phyloP scores from a whole-genome alignment of 2,797 vertebrate species.

The Paratrypauchen microcephalus region DNA sequence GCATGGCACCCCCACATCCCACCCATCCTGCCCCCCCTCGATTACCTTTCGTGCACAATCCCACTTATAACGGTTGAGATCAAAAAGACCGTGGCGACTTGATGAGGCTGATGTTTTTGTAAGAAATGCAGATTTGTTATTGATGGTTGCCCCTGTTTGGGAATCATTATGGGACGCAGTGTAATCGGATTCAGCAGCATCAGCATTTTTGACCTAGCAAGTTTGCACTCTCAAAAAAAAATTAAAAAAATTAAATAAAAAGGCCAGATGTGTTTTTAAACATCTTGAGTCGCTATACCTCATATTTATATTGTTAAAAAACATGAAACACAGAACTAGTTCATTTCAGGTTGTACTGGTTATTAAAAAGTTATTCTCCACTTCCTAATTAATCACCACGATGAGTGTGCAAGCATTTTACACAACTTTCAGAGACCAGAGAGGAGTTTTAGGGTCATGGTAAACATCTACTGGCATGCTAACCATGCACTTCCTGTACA shows the following conservation, averaged over 20 bases:
- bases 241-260: too few species aligned
- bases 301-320: too few species aligned
- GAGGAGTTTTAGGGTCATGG: too few species aligned
- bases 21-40: conserved; percentile 24
- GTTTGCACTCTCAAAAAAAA: not conserved
- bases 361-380: too few species aligned
- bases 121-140: conserved; percentile 80
- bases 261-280: conserved; percentile 14
- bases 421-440: too few species aligned
- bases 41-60: conserved; percentile 64
- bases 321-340: too few species aligned
- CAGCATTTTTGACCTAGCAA: conserved; percentile 60
- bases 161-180: conserved; percentile 74
- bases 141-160: conserved; percentile 74
- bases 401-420: too few species aligned
- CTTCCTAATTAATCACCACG: too few species aligned
- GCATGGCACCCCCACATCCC: conserved; percentile 40
- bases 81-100: conserved; percentile 75
- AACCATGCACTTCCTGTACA: too few species aligned
- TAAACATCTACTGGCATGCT: too few species aligned
- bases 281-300: too few species aligned
- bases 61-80: conserved; percentile 75
- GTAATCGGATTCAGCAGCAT: conserved; percentile 75
- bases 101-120: conserved; percentile 69
- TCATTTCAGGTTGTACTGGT: too few species aligned